Evolutionary conservation across 2,797 vertebrate species (phyloP), one percentile per base, ranked within the genome.

Genomic region (Oreochromis mossambicus): DNA sequence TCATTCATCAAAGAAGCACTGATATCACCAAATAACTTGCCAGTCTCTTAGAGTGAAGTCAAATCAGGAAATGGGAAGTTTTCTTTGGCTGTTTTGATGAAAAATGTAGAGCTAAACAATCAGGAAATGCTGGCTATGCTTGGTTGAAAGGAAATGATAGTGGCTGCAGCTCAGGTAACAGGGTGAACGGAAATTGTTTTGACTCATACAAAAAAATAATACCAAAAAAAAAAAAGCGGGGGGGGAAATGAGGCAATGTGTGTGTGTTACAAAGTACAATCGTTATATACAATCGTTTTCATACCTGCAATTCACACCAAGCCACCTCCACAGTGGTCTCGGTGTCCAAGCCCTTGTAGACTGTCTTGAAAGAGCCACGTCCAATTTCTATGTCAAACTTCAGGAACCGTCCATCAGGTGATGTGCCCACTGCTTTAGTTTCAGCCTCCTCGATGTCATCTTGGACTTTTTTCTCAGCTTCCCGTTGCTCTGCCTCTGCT

Each of bases 301-400:
- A 94, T 97, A 99, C 98, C 98, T 99, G 98, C 68, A 99, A 94
- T 90, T 99, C 98, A 82, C 98, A 99, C 98, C 98, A 99, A 68
- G 98, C 98, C 24, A 99, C 98, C 92, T 99, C 98, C 96, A 99
- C 98, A 0, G 98, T 99, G 52, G 98, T 99, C 83, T 99, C 98
- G 0, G 98, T 99, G 95, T 99, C 98, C 94, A 99, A 94, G 68
- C 98, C 98, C 93, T 98, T 99, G 95, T 99, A 99, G 79, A 99
- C 98, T 0, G 98, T 99, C 96, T 99, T 99, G 93, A 99, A 99
- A 75, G 98, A 99, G 52, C 98, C 98, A 90, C 98, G 97, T 94
- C 98, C 98, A 61, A 99, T 98, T 95, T 99, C 98, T 29, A 99
- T 99, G 86, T 99, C 98, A 87, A 99, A 99, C 95, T 99, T 99